phyloP scores from a whole-genome alignment of 2,888 invertebrate species.

The Diaperis boleti region DNA sequence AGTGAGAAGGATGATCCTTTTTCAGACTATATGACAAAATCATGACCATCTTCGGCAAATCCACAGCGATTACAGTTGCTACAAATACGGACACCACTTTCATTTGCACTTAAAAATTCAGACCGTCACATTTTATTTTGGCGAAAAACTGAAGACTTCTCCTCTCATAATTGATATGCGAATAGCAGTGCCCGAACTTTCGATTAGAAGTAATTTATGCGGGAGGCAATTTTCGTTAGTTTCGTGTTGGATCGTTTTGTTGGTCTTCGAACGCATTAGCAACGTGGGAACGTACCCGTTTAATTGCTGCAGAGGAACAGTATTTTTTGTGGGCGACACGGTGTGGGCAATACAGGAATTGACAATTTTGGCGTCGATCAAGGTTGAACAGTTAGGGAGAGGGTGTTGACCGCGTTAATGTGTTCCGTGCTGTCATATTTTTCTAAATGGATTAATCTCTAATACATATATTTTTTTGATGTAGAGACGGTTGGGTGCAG shows the following conservation, averaged over 20 bases:
- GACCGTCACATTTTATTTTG: background rate
- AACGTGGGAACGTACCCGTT: background rate
- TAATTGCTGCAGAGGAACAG: background rate
- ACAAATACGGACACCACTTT: background rate
- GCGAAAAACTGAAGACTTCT: background rate
- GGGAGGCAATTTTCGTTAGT: no score
- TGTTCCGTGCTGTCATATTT: no score
- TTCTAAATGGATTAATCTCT: no score
- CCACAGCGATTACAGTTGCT: no score
- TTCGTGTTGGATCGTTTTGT: background rate
- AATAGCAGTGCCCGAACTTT: no score
- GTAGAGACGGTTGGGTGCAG: no score
- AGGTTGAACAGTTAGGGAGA: background rate
- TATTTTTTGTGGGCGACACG: background rate
- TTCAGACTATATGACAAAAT: no score
- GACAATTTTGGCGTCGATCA: conserved; percentile 3
- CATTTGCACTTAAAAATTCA: background rate
- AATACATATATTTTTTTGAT: no score
- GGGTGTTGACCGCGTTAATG: background rate
- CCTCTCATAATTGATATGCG: no score
- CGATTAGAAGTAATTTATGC: no score
- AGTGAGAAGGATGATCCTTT: no score
- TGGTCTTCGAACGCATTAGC: background rate
- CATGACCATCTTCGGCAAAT: no score
- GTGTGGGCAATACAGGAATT: background rate